phyloP scores from a whole-genome alignment of 2,113 vertebrate genomes.

The Mormyrus iriodes region DNA sequence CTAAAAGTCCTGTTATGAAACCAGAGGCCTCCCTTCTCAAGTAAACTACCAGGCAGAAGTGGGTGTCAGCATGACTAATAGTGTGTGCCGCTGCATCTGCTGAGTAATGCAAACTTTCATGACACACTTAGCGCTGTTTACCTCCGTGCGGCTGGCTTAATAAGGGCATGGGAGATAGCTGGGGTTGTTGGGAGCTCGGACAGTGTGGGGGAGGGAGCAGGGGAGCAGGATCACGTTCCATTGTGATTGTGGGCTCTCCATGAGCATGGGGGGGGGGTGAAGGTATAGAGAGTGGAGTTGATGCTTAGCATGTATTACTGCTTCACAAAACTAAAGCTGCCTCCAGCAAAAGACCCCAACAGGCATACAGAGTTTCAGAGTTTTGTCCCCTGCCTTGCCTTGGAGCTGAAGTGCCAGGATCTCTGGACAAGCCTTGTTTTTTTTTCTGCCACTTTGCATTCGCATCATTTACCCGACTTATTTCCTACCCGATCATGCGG shows the following conservation, averaged over 20 bases:
- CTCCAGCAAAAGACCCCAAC: not conserved
- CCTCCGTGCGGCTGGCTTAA: conserved; percentile 35
- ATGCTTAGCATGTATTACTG: not conserved
- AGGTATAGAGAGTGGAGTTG: not conserved
- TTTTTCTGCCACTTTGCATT: not conserved
- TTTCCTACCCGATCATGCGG: not conserved
- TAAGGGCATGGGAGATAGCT: conserved; percentile 25
- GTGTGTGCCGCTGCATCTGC: conserved; percentile 42
- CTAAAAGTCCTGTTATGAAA: conserved; percentile 27
- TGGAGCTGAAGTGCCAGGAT: not conserved
- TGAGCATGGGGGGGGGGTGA: not conserved
- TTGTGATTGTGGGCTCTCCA: not conserved
- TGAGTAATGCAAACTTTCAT: conserved; percentile 47
- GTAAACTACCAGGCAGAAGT: conserved; percentile 38
- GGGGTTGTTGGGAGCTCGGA: conserved; percentile 13
- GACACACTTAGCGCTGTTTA: conserved; percentile 41
- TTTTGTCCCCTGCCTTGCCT: not conserved
- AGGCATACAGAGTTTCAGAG: not conserved
- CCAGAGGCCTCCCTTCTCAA: conserved; percentile 36
- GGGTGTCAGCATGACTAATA: conserved; percentile 54
- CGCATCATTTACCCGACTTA: not conserved
- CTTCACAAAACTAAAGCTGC: not conserved
- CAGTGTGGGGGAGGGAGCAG: not conserved
- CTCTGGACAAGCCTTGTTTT: not conserved
- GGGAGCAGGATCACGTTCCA: not conserved